Evolutionary conservation across 2,888 invertebrate species (phyloP), one percentile per base, ranked within the genome.

Genomic region (Heliconius ethilla): DNA sequence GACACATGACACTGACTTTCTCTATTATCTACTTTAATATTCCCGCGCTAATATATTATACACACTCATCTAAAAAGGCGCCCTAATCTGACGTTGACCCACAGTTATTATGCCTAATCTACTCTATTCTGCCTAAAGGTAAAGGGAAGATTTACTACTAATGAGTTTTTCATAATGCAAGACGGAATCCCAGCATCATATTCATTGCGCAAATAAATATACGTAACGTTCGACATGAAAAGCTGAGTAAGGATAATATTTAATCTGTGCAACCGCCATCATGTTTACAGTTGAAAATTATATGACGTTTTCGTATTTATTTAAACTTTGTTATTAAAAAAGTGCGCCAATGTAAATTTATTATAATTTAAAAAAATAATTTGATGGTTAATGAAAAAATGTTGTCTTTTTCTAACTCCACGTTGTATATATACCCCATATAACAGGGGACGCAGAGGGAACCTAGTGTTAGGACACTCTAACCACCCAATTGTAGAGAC

Each of bases 141-240:
- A 22, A 18, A 62, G 13, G 55, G 15, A 62, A 22, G 55, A 18
- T 59, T 62, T 70, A 37, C 18, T 72, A 45, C 27, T n/a, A 45
- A 51, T 65, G 18, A 65, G 70, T 65, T 66, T 59, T 33, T 51
- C 75, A 29, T 51, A 65, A 66, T 55, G 45, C 29, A 37, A 55
- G 10, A 51, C 33, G 55, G 72, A 76, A 66, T 70, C 70, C 76
- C 45, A 70, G 40, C 62, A 55, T 37, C 63, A 65, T 65, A 65
- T 76, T 22, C 51, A 72, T 55, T 55, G 51, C 11, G 25, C 45
- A 62, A 62, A 70, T 76, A 76, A 70, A 70, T 72, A 76, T 72
- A 72, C 72, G 76, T 55, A 70, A 33, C 65, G 70, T 76, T 76
- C 70, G 51, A 63, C 70, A 45, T 65, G 76, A 55, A 76, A 70